Conservation (phyloP, 2,888 invertebrate species). For the Penaeus monodon region DNA sequence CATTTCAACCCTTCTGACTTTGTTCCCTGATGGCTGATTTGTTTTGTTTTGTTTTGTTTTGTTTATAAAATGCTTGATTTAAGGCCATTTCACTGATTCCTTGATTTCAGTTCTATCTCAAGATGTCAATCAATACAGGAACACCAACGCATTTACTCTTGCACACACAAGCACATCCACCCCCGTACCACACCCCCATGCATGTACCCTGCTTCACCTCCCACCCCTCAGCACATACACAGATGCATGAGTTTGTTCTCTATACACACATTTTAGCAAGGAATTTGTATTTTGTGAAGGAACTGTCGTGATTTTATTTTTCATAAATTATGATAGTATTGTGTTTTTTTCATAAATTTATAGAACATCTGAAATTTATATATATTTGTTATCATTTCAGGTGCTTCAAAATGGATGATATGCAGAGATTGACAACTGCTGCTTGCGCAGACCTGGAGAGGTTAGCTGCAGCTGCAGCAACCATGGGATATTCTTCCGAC, state of each 20-base stretch:
- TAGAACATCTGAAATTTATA: not conserved
- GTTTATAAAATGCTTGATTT: not conserved
- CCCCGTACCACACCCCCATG: not conserved
- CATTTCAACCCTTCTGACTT: constrained; percentile 36
- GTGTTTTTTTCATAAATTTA: not conserved
- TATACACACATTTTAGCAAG: no score
- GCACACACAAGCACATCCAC: not conserved
- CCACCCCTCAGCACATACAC: no score
- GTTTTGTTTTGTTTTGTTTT: not conserved
- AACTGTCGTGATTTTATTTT: no score
- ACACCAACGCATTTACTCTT: not conserved
- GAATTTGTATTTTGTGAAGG: no score
- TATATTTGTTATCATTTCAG: not conserved
- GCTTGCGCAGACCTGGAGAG: constrained; percentile 60
- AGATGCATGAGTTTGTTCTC: no score
- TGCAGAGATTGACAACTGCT: constrained; percentile 51
- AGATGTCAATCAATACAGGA: no score
- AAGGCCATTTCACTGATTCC: not conserved
- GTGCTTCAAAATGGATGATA: constrained; percentile 39
- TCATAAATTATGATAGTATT: not conserved
- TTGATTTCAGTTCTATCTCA: not conserved
- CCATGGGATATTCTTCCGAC: constrained; percentile 61
- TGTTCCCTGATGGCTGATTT: constrained; percentile 25
- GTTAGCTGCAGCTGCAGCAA: constrained; percentile 61
- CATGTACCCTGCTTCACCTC: not conserved